Evolutionary conservation across 2,888 invertebrate genomes (phyloP).

Genomic region (Nudaria mundana): DNA sequence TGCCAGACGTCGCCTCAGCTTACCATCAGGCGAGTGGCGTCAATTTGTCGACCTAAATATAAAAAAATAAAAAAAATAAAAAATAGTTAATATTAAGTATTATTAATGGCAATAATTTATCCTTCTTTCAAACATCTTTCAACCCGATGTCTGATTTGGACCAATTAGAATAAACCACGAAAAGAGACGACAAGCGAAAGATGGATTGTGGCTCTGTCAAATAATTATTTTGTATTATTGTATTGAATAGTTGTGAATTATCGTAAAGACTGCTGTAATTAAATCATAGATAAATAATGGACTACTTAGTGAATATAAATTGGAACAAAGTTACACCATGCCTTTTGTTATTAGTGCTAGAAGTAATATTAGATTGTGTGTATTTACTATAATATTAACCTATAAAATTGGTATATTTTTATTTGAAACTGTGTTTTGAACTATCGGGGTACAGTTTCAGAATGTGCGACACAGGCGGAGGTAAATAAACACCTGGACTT

Average conservation of each 20-base stretch:
- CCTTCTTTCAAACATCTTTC: constrained; percentile 14
- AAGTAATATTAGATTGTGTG: constrained; percentile 85
- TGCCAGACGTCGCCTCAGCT: too few relatives aligned
- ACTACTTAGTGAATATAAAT: constrained; percentile 76
- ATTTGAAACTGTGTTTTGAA: constrained; percentile 40
- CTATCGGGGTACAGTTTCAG: constrained; percentile 81
- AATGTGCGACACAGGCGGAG: constrained; percentile 87
- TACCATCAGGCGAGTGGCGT: too few relatives aligned
- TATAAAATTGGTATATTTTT: constrained; percentile 26
- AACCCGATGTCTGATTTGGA: constrained; percentile 71
- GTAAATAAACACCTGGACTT: constrained; percentile 96
- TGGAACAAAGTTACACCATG: constrained; percentile 85
- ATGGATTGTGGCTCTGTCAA: constrained; percentile 73
- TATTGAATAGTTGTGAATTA: constrained; percentile 49
- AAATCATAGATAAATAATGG: constrained; percentile 67
- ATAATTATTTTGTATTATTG: constrained; percentile 67
- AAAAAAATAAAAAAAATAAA: too few relatives aligned
- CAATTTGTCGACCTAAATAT: too few relatives aligned
- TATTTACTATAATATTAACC: constrained; percentile 41
- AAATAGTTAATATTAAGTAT: too few relatives aligned
- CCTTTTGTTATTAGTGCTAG: constrained; percentile 84
- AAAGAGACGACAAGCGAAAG: constrained; percentile 72
- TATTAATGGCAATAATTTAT: constrained; percentile 13
- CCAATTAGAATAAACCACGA: constrained; percentile 81
- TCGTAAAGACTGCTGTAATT: constrained; percentile 49